Conservation (phyloP, 2,797 vertebrate genomes). For the Coregonus sp. region DNA sequence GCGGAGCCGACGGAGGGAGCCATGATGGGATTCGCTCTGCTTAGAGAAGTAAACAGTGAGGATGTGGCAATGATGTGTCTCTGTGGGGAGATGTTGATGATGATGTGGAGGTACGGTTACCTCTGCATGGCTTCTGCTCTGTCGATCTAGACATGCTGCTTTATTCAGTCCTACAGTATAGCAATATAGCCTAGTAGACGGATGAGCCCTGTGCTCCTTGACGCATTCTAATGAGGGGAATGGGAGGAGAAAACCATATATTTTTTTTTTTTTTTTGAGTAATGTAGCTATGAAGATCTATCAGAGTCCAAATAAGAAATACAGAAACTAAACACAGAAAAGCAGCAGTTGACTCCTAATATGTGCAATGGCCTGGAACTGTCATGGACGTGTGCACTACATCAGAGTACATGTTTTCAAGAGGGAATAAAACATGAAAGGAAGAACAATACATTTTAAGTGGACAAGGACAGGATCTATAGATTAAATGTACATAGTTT, state of each 20-base stretch:
- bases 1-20: background rate
- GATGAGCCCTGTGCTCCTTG: background rate
- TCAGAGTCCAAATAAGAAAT: background rate
- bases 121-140: background rate
- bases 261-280: background rate
- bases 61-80: background rate
- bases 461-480: no score
- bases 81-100: background rate
- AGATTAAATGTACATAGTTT: background rate
- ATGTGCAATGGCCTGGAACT: background rate
- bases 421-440: background rate
- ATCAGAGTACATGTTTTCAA: background rate
- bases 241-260: background rate
- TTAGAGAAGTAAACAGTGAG: background rate
- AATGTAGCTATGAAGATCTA: conserved; percentile 1
- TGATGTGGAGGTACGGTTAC: background rate
- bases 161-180: background rate
- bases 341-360: background rate
- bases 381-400: background rate
- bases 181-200: background rate
- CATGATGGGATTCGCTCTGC: background rate
- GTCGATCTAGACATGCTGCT: background rate
- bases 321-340: background rate
- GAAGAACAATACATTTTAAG: background rate
- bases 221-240: background rate